These are phyloP conservation scores for Xenops minutus DNA, from an alignment of 2,797 vertebrate species.

Conservation along the genomic window DNA sequence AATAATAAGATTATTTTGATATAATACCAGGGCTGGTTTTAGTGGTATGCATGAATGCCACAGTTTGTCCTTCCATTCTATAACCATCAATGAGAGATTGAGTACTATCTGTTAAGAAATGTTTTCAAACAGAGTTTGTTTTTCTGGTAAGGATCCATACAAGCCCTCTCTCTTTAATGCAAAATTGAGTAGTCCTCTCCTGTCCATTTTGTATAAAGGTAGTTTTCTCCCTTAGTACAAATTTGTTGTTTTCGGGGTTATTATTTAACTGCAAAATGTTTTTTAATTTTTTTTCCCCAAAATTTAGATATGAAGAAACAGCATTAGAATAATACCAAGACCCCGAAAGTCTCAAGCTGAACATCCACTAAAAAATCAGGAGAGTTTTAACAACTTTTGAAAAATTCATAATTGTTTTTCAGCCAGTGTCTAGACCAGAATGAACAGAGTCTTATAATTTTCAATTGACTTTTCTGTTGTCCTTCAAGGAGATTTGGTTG, in stretches of 20 bases:
- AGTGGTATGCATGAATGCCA: neutral
- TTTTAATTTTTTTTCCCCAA: neutral
- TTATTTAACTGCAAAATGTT: neutral
- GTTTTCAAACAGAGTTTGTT: neutral
- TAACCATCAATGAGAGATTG: neutral
- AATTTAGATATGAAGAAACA: neutral
- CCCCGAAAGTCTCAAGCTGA: neutral
- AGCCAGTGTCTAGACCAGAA: neutral
- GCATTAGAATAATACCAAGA: neutral
- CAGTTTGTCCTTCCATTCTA: neutral
- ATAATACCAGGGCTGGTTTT: neutral
- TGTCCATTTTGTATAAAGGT: neutral
- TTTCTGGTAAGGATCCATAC: neutral
- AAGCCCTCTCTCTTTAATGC: neutral
- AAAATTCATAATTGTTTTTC: neutral
- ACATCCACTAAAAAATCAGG: neutral
- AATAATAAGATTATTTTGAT: neutral
- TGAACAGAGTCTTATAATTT: neutral
- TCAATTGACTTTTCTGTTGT: neutral
- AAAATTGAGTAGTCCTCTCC: neutral
- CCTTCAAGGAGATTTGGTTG: neutral
- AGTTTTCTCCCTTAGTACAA: neutral
- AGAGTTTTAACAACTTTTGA: neutral
- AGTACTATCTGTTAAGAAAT: neutral
- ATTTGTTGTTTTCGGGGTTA: neutral